phyloP scores from a whole-genome alignment of 2,113 vertebrate genomes.

The Mustelus asterias region DNA sequence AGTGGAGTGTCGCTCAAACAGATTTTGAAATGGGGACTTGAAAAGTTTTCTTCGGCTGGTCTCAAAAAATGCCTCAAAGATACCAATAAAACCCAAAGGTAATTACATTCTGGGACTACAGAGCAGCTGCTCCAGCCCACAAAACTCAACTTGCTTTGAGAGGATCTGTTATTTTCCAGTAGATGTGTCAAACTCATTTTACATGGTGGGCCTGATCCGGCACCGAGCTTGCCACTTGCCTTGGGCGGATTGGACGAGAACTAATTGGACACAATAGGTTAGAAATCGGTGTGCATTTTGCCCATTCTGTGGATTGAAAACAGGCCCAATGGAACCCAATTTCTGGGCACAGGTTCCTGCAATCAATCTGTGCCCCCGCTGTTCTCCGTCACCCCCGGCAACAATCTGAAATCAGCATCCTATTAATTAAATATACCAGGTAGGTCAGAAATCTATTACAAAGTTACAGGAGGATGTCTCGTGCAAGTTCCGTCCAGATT shows the following conservation, averaged over 20 bases:
- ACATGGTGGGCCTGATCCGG: background rate
- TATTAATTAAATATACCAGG: background rate
- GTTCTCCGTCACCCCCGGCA: background rate
- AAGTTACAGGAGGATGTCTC: background rate
- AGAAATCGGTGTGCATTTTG: background rate
- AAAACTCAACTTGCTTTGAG: background rate
- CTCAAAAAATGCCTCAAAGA: background rate
- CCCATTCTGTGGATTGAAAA: background rate
- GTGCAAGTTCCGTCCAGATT: background rate
- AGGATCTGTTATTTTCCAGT: background rate
- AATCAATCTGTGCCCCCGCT: background rate
- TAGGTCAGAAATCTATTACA: background rate
- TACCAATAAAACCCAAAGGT: background rate
- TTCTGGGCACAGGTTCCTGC: background rate
- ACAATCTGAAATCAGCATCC: background rate
- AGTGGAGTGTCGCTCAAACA: background rate
- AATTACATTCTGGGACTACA: background rate
- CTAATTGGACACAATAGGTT: background rate
- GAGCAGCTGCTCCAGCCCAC: background rate
- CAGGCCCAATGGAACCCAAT: background rate
- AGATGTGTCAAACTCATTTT: background rate
- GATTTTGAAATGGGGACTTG: background rate
- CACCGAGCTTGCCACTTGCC: background rate
- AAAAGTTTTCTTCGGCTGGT: background rate
- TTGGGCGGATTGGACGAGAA: background rate